Conservation (phyloP, 2,113 vertebrate species). For the Eclectus roratus region DNA sequence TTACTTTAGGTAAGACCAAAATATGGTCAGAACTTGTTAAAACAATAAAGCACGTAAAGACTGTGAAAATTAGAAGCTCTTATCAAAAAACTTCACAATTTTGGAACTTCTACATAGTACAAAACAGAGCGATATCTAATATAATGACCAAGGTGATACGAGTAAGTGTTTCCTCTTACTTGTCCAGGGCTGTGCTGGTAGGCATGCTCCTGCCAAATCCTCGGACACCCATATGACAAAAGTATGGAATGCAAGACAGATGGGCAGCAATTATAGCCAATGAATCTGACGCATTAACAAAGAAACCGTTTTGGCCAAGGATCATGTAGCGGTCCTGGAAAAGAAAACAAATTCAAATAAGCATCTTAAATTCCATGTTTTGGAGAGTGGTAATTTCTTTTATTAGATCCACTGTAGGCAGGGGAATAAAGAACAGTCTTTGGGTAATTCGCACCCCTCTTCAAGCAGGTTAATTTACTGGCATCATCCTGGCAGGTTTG, state of each 20-base stretch:
- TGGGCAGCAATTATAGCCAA: slow-evolving; percentile 96
- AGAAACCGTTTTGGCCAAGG: slow-evolving; percentile 95
- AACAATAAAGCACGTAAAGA: neutral
- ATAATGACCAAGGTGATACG: neutral
- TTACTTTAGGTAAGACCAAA: neutral
- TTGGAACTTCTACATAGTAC: neutral
- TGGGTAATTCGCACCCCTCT: neutral
- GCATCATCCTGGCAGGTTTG: neutral
- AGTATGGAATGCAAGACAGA: slow-evolving; percentile 92
- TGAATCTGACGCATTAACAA: slow-evolving; percentile 94
- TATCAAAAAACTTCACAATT: neutral
- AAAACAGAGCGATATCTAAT: neutral
- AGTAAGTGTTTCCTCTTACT: slow-evolving; percentile 72
- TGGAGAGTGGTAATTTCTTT: neutral
- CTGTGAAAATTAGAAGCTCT: neutral
- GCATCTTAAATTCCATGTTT: neutral
- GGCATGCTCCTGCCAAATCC: slow-evolving; percentile 96
- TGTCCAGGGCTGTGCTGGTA: slow-evolving; percentile 93
- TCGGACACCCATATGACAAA: slow-evolving; percentile 87
- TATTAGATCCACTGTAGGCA: neutral
- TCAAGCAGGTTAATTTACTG: neutral
- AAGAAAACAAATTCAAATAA: slow-evolving; percentile 37
- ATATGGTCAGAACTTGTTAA: neutral
- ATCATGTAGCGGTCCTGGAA: slow-evolving; percentile 96
- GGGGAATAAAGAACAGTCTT: neutral